These are phyloP conservation scores for Pogonomyrmex californicus DNA, from an alignment of 1,140 invertebrate species.

Conservation along the genomic window DNA sequence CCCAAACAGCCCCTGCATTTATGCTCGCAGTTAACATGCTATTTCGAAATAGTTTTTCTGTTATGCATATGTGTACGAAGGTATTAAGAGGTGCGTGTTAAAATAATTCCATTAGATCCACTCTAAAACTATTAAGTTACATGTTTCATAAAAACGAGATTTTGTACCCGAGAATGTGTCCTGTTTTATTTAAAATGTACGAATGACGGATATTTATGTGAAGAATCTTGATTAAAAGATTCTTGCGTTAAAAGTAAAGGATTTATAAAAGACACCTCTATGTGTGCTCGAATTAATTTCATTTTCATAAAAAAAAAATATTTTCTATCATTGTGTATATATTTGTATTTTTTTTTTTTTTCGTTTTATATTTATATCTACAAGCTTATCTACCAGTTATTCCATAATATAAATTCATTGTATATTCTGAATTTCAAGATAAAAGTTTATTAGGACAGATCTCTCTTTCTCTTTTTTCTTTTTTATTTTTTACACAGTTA, in stretches of 20 bases:
- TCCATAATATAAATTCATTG: neutral
- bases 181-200: neutral
- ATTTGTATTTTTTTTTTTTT: neutral
- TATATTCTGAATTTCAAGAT: neutral
- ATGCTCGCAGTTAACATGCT: neutral
- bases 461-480: neutral
- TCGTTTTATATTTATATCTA: neutral
- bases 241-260: neutral
- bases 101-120: neutral
- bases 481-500: constrained; percentile 11
- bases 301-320: neutral
- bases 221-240: neutral
- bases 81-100: no score
- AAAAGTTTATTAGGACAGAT: constrained; percentile 12
- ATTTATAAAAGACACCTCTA: neutral
- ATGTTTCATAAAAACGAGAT: neutral
- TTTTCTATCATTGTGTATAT: neutral
- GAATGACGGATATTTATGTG: neutral
- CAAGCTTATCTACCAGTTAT: neutral
- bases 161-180: neutral
- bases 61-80: no score
- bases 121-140: neutral
- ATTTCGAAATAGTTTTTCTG: neutral
- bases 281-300: neutral
- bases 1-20: constrained; percentile 20